Percentiles rank a stretch among this genome's conserved stretches.
phyloP scores from a whole-genome alignment of 2,797 vertebrate species.

The Antennarius maculatus region DNA sequence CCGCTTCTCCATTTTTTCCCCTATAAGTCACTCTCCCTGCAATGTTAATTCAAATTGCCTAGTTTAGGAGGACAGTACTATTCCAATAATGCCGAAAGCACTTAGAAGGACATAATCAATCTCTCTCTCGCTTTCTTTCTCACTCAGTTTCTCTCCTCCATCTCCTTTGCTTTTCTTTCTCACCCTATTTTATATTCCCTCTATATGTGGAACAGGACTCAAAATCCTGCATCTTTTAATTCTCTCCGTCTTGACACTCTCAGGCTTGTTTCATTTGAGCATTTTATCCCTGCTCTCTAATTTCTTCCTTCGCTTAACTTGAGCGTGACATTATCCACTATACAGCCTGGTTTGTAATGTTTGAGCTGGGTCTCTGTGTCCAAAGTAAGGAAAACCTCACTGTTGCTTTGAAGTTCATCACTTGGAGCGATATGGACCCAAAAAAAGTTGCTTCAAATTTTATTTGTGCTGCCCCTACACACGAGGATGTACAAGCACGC shows the following conservation, averaged over 20 bases:
- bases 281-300: conserved; percentile 46
- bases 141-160: conserved; percentile 30
- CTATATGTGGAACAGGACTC: conserved; percentile 58
- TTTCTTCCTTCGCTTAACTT: conserved; percentile 35
- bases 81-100: conserved; percentile 81
- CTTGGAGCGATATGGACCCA: no score
- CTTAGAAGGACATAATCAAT: conserved; percentile 82
- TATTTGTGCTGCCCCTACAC: neutral
- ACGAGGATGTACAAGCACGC: neutral
- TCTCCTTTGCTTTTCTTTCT: conserved; percentile 51
- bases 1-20: conserved; percentile 28
- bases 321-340: conserved; percentile 12
- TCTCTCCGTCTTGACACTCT: conserved; percentile 34
- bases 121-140: conserved; percentile 52
- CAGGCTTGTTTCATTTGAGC: conserved; percentile 40
- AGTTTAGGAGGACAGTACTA: conserved; percentile 69
- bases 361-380: neutral
- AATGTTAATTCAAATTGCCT: conserved; percentile 79
- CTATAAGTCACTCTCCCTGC: conserved; percentile 70
- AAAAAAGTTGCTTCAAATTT: neutral
- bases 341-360: neutral
- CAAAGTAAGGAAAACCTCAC: conserved; percentile 4
- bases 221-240: conserved; percentile 44
- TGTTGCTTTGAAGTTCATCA: neutral
- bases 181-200: conserved; percentile 63